Evolutionary conservation across 2,888 invertebrate genomes (phyloP).

Genomic region (Eutolmus rufibarbis): DNA sequence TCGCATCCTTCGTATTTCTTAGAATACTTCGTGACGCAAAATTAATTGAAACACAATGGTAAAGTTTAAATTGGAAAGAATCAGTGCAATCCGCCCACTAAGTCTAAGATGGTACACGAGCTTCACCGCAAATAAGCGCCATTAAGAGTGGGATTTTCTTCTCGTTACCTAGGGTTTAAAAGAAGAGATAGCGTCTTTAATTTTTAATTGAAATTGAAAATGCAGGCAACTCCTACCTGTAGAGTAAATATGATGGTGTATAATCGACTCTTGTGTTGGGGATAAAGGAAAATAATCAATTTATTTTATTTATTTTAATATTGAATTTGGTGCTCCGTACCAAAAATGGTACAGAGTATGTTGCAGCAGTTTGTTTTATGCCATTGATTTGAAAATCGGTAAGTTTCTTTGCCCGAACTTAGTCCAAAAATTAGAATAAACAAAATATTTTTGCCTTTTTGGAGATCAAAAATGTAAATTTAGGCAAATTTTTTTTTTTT

Average conservation of each 20-base stretch:
- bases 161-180: background rate
- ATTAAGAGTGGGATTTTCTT: background rate
- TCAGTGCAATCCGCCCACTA: background rate
- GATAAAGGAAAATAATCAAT: too few species aligned
- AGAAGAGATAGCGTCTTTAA: background rate
- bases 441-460: too few species aligned
- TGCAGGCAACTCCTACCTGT: background rate
- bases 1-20: background rate
- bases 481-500: too few species aligned
- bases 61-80: background rate
- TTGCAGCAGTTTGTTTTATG: too few species aligned
- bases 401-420: too few species aligned
- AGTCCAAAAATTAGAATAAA: too few species aligned
- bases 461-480: too few species aligned
- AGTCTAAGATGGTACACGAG: background rate
- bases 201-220: background rate
- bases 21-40: background rate
- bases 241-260: background rate
- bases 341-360: too few species aligned
- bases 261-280: background rate
- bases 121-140: background rate
- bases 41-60: background rate
- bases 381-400: too few species aligned
- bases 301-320: background rate
- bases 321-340: background rate